Base-by-base conservation (phyloP, 92 coral and sea anemone species). In the Bergia sp. region DNA sequence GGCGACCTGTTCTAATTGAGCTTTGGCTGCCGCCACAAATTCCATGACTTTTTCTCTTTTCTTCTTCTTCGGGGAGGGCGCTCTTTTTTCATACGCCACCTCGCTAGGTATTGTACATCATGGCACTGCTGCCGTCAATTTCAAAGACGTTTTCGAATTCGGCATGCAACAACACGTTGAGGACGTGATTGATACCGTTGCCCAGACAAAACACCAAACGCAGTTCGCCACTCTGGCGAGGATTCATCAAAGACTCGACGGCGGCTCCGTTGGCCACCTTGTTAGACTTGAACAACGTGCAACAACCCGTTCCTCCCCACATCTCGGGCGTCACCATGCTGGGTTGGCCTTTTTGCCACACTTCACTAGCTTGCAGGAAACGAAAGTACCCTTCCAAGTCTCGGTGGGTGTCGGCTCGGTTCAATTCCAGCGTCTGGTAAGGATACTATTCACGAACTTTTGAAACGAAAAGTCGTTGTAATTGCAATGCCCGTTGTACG, bases 361-460 rank as follows among this genome's bases (percentile, higher is more conserved):
- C 39, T 10, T 74, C 76, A n/a, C 38, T 69, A 21, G 91, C 86
- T 57, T 72, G 44, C 69, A 81, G 49, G 61, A 72, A 88, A 0
- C 91, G 81, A 21, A 8, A 76, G 20, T 88, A 88, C 10, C 91
- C 91, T 5, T 15, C 12, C 43, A 37, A 1, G 11, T 88, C 81
- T 66, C 37, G 37, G 11, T 18, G 57, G 16, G 44, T 45, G 43
- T 53, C 40, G 9, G 16, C 1, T 5, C 37, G 6, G 1, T 41
- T 50, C 11, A 81, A 41, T 50, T 64, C 76, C 67, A 88, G 8
- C 0, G 87, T 81, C 37, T 74, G 61, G 74, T 81, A 81, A 37
- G 82, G 91, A 37, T 88, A 88, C 71, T 81, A 87, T 42, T 88
- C 90, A 0, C 86, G 23, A 64, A 41, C 21, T 7, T 66, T 36